A percentile compares a stretch with the other conserved stretches of the same genome.
Conservation (phyloP, 2,888 invertebrate genomes). For the Teleiodes luculella region DNA sequence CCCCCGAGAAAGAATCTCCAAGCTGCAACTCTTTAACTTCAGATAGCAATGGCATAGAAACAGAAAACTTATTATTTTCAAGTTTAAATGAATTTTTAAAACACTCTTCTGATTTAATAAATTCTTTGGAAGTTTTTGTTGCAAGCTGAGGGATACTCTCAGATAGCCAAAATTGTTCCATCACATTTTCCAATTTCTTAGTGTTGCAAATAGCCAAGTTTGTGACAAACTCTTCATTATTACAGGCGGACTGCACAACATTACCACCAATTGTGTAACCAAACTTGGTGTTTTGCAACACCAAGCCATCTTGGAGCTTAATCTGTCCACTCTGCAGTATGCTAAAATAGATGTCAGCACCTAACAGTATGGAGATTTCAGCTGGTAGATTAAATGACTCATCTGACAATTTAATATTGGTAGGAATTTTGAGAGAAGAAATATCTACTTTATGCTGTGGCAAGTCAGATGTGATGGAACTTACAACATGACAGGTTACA, state of each 20-base stretch:
- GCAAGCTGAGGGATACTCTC: slow-evolving; percentile 19
- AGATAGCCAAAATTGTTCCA: slow-evolving; percentile 25
- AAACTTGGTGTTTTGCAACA: slow-evolving; percentile 23
- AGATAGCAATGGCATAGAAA: slow-evolving; percentile 14
- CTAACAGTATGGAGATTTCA: slow-evolving; percentile 20
- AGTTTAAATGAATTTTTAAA: slow-evolving; percentile 9
- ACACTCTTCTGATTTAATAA: slow-evolving; percentile 11
- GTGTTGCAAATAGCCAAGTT: slow-evolving; percentile 16
- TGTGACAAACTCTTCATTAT: slow-evolving; percentile 1
- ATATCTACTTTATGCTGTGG: slow-evolving; percentile 12
- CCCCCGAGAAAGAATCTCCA: slow-evolving; percentile 21
- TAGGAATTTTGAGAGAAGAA: slow-evolving; percentile 1
- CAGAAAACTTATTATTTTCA: slow-evolving; percentile 12
- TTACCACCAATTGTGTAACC: slow-evolving; percentile 21
- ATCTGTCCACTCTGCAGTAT: slow-evolving; percentile 14
- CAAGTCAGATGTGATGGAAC: slow-evolving; percentile 3
- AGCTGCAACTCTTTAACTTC: slow-evolving; percentile 15
- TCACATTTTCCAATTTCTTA: slow-evolving; percentile 21
- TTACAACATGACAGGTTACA: background rate
- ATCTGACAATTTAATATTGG: slow-evolving; percentile 15
- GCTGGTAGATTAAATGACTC: slow-evolving; percentile 9
- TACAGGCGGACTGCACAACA: background rate
- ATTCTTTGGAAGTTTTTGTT: slow-evolving; percentile 1
- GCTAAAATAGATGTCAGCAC: slow-evolving; percentile 21
- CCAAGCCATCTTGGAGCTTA: slow-evolving; percentile 13